Conservation (phyloP, 2,113 vertebrate species). For the Canis aureus region DNA sequence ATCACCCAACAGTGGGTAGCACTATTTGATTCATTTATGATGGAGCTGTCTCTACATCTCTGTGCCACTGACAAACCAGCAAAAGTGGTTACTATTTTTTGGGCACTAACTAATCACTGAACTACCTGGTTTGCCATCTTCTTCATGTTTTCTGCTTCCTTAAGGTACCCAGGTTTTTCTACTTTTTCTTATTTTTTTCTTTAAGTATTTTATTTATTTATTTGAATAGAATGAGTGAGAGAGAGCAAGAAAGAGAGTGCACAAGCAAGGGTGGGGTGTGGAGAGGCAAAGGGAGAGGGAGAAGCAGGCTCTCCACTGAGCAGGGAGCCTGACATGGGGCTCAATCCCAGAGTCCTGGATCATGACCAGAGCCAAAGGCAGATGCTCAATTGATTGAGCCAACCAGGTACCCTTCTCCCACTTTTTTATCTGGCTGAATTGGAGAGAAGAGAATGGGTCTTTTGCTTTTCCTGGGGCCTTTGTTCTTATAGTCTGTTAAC, state of each 20-base stretch:
- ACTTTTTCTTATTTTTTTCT: background rate
- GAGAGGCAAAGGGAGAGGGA: no score
- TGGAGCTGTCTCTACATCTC: background rate
- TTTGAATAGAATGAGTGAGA: no score
- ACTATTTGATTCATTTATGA: background rate
- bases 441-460: background rate
- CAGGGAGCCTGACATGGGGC: no score
- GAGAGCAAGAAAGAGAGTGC: no score
- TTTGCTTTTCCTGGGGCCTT: background rate
- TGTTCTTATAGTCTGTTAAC: background rate
- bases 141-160: constrained; percentile 25
- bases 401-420: background rate
- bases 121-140: background rate
- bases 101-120: background rate
- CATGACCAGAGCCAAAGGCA: no score
- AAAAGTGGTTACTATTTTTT: background rate
- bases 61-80: background rate
- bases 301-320: no score
- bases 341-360: no score
- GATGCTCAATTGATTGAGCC: no score
- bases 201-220: no score
- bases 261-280: no score
- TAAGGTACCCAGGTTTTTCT: background rate
- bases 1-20: background rate
- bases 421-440: background rate